These are phyloP conservation scores for Hipposideros armiger DNA, from an alignment of 2,113 vertebrate genomes.

Conservation along the genomic window DNA sequence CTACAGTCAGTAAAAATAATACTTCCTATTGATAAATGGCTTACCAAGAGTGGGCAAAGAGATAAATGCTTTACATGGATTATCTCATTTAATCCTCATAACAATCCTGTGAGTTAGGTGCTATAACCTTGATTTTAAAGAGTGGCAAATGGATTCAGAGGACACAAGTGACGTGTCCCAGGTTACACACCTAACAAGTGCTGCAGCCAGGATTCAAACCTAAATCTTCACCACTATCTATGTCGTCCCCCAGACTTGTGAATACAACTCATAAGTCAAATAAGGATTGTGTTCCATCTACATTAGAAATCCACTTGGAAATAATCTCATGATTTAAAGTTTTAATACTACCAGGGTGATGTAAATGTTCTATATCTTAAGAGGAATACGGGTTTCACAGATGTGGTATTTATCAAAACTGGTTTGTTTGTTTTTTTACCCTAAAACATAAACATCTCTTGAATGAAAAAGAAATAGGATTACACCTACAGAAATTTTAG, in stretches of 20 bases:
- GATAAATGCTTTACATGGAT: not conserved
- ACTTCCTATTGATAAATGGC: not conserved
- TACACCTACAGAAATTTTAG: not conserved
- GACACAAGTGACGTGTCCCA: not conserved
- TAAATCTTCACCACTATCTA: not conserved
- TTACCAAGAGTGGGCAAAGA: constrained; percentile 24
- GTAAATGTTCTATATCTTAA: not conserved
- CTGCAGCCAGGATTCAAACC: not conserved
- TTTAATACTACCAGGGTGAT: not conserved
- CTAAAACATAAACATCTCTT: not conserved
- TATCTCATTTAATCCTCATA: constrained; percentile 38
- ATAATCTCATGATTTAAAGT: not conserved
- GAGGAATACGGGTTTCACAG: not conserved
- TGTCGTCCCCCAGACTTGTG: not conserved
- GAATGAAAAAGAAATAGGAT: constrained; percentile 26
- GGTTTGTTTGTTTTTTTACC: not conserved
- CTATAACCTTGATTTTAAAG: not conserved
- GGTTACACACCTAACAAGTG: constrained; percentile 4
- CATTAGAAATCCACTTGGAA: constrained; percentile 8
- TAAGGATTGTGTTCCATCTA: not conserved
- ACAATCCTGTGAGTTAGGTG: not conserved
- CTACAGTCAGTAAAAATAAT: not conserved
- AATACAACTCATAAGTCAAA: not conserved
- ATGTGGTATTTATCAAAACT: constrained; percentile 12
- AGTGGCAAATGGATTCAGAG: not conserved